phyloP scores from a whole-genome alignment of 2,113 vertebrate genomes.

The Opisthocomus hoazin region DNA sequence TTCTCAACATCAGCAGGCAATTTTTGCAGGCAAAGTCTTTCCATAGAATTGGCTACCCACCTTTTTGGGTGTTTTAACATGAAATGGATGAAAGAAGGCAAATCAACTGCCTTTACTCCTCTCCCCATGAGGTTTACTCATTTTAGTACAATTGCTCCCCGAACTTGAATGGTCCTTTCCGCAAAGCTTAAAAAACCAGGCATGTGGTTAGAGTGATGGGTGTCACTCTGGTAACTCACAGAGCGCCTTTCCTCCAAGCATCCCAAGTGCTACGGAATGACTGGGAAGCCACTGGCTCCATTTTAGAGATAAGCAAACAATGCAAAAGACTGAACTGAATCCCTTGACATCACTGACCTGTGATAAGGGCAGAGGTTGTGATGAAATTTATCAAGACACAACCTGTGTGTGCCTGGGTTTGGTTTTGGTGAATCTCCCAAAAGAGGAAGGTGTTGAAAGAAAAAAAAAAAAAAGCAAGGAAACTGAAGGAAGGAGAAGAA shows the following conservation, averaged over 20 bases:
- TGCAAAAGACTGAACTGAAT: not conserved
- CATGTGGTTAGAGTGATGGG: not conserved
- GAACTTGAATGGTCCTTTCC: not conserved
- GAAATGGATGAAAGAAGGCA: not conserved
- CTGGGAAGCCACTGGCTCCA: not conserved
- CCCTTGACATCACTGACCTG: not conserved
- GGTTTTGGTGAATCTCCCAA: not conserved
- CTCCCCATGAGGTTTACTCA: not conserved
- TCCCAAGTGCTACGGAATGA: not conserved
- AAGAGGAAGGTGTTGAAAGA: not conserved
- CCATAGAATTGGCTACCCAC: constrained; percentile 78
- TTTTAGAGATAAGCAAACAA: not conserved
- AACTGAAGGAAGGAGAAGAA: not conserved
- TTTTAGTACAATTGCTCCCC: not conserved
- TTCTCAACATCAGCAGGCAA: constrained; percentile 70
- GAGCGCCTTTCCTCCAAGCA: not conserved
- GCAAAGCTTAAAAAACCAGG: not conserved
- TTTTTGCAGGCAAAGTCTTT: constrained; percentile 58
- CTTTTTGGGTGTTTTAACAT: constrained; percentile 73
- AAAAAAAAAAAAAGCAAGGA: not conserved
- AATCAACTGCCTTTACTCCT: not conserved
- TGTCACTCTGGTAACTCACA: not conserved
- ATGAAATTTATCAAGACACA: not conserved
- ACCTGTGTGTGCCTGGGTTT: not conserved
- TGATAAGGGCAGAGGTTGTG: not conserved